Evolutionary conservation across 2,888 invertebrate species (phyloP), one percentile per base, ranked within the genome.

Genomic region (Chrysotoxum bicinctum): DNA sequence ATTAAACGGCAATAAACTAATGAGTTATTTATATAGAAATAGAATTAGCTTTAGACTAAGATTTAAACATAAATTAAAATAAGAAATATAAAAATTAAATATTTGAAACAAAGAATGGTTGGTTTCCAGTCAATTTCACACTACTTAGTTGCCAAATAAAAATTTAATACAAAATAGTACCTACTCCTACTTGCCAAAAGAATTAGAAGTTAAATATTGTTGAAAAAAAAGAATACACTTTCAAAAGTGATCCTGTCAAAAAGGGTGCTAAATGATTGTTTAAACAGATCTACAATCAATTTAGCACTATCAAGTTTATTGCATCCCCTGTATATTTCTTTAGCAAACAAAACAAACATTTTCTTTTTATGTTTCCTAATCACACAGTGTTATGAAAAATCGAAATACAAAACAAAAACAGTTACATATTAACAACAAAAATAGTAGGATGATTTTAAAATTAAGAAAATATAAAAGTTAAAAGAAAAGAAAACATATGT

Each of bases 391-490:
- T 76, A 60, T 35, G 32, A 35, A 52, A 32, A 56, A 45, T 19
- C 30, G 45, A 84, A 75, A 37, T 62, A 58, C 40, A 64, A 45
- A 64, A 26, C 62, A 56, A 62, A 64, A 73, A 7, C 43, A 50
- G 56, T 64, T 58, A 35, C n/a, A 60, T 45, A 48, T 30, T 10
- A 74, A 45, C 48, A 45, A 52, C 30, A 52, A 52, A 75, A 85
- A 85, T 85, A 85, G 85, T 85, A 85, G 85, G 81, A 81, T 56
- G 85, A 77, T 81, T 85, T 68, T 26, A 80, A 79, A 85, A 81
- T 81, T 85, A 78, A 69, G 62, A 58, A 70, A 10, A 43, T 23
- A 52, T 60, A 76, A 68, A 68, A 35, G 35, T 50, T 16, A 45
- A 74, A 43, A 52, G 32, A 74, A 45, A 75, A 62, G 26, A 50